These are phyloP conservation scores for Grapholita molesta DNA, from an alignment of 1,140 invertebrate genomes.

Conservation along the genomic window DNA sequence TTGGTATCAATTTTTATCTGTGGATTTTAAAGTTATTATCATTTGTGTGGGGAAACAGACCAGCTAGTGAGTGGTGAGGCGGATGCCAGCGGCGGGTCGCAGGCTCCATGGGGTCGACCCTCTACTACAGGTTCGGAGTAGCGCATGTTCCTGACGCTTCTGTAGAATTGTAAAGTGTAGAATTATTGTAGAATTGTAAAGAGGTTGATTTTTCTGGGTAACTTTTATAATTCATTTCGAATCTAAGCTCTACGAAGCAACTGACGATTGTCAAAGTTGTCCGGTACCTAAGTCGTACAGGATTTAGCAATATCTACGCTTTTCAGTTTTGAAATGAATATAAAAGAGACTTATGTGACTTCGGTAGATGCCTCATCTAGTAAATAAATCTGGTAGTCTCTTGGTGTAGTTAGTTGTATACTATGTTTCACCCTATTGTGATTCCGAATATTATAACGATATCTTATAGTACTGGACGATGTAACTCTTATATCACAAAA, in stretches of 20 bases:
- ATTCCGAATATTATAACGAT: too few relatives aligned
- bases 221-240: too few relatives aligned
- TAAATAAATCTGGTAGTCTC: not conserved
- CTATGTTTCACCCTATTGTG: not conserved
- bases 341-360: not conserved
- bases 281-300: too few relatives aligned
- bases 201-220: too few relatives aligned
- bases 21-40: not conserved
- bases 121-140: slow-evolving; percentile 65
- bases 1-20: not conserved
- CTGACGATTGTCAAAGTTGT: too few relatives aligned
- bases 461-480: too few relatives aligned
- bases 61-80: slow-evolving; percentile 67
- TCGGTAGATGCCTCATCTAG: not conserved
- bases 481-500: too few relatives aligned
- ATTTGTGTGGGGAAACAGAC: slow-evolving; percentile 50
- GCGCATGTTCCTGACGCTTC: slow-evolving; percentile 41
- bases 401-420: not conserved
- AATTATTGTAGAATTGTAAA: too few relatives aligned
- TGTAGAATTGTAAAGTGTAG: too few relatives aligned
- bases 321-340: too few relatives aligned
- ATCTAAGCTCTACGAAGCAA: too few relatives aligned
- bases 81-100: slow-evolving; percentile 51
- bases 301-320: too few relatives aligned
- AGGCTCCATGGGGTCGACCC: slow-evolving; percentile 57